These are phyloP conservation scores for Diphyllodes magnificus DNA, from an alignment of 2,113 vertebrate species.

Conservation along the genomic window DNA sequence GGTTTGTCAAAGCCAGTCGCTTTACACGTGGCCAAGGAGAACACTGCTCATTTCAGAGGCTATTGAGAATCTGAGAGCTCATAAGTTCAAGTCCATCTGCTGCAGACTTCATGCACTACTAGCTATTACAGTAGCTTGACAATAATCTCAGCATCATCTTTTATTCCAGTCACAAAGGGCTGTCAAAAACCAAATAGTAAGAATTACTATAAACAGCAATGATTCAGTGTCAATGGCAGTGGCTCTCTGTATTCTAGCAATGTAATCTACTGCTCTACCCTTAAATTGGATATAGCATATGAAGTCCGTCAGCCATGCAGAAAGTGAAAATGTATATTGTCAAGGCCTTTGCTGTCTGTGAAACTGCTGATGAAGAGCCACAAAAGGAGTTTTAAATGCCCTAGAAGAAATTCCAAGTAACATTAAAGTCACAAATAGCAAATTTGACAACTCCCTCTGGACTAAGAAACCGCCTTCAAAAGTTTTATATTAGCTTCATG, in stretches of 20 bases:
- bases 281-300: constrained; percentile 67
- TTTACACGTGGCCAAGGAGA: constrained; percentile 28
- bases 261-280: constrained; percentile 59
- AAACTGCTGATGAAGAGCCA: constrained; percentile 61
- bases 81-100: constrained; percentile 24
- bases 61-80: constrained; percentile 1
- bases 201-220: constrained; percentile 65
- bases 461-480: constrained; percentile 40
- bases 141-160: constrained; percentile 33
- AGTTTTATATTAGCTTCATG: constrained; percentile 64
- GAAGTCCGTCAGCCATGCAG: constrained; percentile 66
- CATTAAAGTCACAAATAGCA: constrained; percentile 54
- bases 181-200: constrained; percentile 65
- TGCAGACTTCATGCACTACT: background rate
- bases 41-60: constrained; percentile 33
- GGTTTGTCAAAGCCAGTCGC: constrained; percentile 22
- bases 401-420: constrained; percentile 59
- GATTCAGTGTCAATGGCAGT: constrained; percentile 38
- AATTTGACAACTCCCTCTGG: constrained; percentile 45
- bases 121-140: constrained; percentile 22
- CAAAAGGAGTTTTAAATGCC: constrained; percentile 59
- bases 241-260: constrained; percentile 51
- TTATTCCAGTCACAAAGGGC: constrained; percentile 57
- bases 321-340: constrained; percentile 63
- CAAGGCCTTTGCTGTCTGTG: constrained; percentile 39